phyloP scores from a whole-genome alignment of 1,140 invertebrate species.

The Nomia melanderi region DNA sequence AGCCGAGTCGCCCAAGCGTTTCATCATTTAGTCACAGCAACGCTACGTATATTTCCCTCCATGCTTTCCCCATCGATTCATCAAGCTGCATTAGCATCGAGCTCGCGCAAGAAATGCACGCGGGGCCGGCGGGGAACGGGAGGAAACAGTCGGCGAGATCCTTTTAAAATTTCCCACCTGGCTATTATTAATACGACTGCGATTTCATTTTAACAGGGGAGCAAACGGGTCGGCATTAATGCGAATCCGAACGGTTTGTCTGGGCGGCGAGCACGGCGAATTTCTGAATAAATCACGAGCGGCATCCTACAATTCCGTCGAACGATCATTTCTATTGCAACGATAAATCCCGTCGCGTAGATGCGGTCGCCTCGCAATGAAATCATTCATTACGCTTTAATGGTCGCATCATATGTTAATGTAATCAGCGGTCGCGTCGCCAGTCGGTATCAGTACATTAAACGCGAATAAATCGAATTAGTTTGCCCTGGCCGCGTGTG shows the following conservation, averaged over 20 bases:
- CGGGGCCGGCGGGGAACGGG: not conserved
- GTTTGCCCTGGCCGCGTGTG: not conserved
- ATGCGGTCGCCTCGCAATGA: not conserved
- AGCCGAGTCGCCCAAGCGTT: too few species aligned
- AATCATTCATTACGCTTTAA: slow-evolving; percentile 1
- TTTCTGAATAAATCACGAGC: not conserved
- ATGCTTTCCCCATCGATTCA: not conserved
- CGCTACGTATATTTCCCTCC: not conserved
- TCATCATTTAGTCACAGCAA: not conserved
- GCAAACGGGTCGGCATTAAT: not conserved
- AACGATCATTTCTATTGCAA: not conserved
- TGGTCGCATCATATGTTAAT: slow-evolving; percentile 1
- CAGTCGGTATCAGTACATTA: not conserved
- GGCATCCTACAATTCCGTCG: not conserved
- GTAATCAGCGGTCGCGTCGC: not conserved
- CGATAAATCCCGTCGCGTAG: not conserved
- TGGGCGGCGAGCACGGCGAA: not conserved
- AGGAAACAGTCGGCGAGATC: not conserved
- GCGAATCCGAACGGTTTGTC: not conserved
- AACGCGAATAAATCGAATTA: not conserved
- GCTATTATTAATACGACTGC: not conserved
- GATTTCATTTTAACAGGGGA: not conserved
- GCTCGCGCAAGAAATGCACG: not conserved
- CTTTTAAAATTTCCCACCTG: not conserved
- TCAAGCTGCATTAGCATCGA: not conserved